Evolutionary conservation across 2,113 vertebrate species (phyloP), one percentile per base, ranked within the genome.

Genomic region (Gambusia holbrooki): DNA sequence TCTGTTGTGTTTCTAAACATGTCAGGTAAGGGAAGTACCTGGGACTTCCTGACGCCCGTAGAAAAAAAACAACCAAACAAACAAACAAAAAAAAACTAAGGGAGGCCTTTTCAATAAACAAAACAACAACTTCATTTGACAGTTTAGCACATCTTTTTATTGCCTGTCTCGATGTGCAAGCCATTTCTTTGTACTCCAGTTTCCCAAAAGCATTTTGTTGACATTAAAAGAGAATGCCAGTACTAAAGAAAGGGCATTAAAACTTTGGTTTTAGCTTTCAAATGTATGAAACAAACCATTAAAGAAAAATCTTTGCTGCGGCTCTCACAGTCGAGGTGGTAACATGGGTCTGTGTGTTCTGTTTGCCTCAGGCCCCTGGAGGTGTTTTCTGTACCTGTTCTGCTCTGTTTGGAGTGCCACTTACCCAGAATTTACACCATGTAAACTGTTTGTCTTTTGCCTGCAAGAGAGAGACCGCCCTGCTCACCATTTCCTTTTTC

Each of bases 401-500:
- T 90, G 87, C 83, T 86, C 82, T 64, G 80, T 74, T 86, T 87
- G 63, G 63, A 78, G 77, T 54, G 45, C 77, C 74, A 77, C 76
- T 85, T 69, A 80, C 64, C 17, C 76, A 69, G 79, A 90, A 84
- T 85, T 79, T 68, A 82, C 71, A 28, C 80, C 74, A 86, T 66
- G 66, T 78, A 76, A 72, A 76, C 79, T 86, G 81, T 90, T 89
- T 89, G 77, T 81, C 45, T 72, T 84, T 73, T 25, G 80, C 75
- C 71, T 72, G 71, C 40, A 74, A 76, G 61, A 79, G 67, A 70
- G 72, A 73, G 73, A 71, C 84, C 76, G 81, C 90, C 84, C 86
- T 79, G 76, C 74, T 82, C 73, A 67, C 83, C 67, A 82, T 87
- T 92, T 93, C 84, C 87, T 82, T 54, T 82, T 88, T 87, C 85